Evolutionary conservation across 64 coral and sea anemone genomes (phyloP), one percentile per base, ranked within the genome.

Genomic region (Dendrophyllia cribrosa): DNA sequence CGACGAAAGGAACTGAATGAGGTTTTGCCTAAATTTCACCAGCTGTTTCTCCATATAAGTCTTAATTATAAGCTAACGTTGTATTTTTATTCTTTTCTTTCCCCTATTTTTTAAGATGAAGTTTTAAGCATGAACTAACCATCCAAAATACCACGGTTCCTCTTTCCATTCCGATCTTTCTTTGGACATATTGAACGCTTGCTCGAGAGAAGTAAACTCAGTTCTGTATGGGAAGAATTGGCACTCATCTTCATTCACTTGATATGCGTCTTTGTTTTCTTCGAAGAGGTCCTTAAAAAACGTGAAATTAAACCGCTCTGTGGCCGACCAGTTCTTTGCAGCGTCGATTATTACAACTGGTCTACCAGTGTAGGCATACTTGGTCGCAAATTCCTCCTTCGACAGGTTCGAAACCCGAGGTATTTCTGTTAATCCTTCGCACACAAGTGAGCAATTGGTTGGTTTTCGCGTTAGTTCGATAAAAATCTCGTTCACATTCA

Each of bases 141-240:
- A 99, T 7, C 97, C 97, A 80, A 99, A 91, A 64, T 99, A 99
- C 97, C 97, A 99, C 2, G 97, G 97, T 16, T 96, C 89, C 12
- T 52, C 88, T 89, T 91, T 91, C 69, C 92, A 93, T 65, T 99
- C 91, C 3, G 91, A 75, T 67, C 97, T 82, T 34, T 91, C 95
- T 82, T 96, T 96, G 9, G 97, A 71, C 97, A 99, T 99, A 26
- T 87, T 85, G 26, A 99, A 91, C 5, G 91, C 97, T 43, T 99
- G 52, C 12, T 90, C 66, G 6, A 99, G 72, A 2, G 94, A 88
- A 78, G 69, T 59, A 51, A 99, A 99, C 34, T 99, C 94, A 0
- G 97, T 99, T 59, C 93, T 91, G 77, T 99, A 99, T 24, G 97
- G 97, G 50, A 99, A 99, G 74, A 99, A 99, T 53, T 99, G 97